Evolutionary conservation across 2,888 invertebrate genomes (phyloP).

Genomic region (Lordiphosa fenestrarum): DNA sequence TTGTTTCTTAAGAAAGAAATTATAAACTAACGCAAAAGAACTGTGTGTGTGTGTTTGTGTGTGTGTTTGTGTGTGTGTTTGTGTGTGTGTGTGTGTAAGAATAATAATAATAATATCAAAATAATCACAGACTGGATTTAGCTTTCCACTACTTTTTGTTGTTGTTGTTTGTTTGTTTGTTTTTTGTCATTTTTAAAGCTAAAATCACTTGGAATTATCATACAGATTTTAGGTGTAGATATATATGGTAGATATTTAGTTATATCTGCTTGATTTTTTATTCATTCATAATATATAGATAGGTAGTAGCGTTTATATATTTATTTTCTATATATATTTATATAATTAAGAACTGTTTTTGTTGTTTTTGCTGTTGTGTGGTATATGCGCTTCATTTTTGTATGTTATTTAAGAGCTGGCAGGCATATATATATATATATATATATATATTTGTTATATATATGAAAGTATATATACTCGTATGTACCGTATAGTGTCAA

Average conservation of each 20-base stretch:
- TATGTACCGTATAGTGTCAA: no score
- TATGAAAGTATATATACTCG: no score
- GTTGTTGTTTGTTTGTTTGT: conserved; percentile 1
- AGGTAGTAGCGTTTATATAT: conserved; percentile 1
- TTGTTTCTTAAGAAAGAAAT: conserved; percentile 55
- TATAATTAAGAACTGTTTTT: not conserved
- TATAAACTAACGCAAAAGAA: conserved; percentile 16
- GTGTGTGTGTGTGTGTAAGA: conserved; percentile 18
- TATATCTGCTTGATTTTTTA: not conserved
- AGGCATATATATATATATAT: conserved; percentile 3
- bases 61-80: conserved; percentile 13
- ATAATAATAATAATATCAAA: conserved; percentile 44
- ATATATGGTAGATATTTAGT: conserved; percentile 5
- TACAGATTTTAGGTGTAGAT: conserved; percentile 12
- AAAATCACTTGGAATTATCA: conserved; percentile 13
- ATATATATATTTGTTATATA: no score
- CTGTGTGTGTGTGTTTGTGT: conserved; percentile 28
- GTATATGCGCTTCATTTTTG: conserved; percentile 28
- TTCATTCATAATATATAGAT: conserved; percentile 2
- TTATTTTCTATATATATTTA: not conserved
- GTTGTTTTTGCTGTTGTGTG: no score
- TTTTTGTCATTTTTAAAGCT: conserved; percentile 7
- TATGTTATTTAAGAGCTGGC: conserved; percentile 18
- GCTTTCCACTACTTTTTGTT: conserved; percentile 34
- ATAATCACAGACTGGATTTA: conserved; percentile 68